Percentiles rank a stretch among this genome's conserved stretches.
phyloP scores from a whole-genome alignment of 2,797 vertebrate genomes.

The Neosilurus hyrtlii region DNA sequence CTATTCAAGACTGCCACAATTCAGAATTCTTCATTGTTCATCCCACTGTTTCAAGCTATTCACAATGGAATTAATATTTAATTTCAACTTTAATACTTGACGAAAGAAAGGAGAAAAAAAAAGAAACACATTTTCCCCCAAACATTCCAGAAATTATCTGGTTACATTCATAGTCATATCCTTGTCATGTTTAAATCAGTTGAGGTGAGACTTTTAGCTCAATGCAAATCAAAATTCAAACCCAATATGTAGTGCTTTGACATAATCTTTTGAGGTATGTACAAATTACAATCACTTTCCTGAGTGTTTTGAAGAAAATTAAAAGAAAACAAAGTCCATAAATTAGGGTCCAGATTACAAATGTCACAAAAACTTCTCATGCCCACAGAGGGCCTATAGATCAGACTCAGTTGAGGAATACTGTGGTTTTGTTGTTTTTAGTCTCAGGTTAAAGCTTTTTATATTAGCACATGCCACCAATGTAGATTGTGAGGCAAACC shows the following conservation, averaged over 20 bases:
- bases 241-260: slow-evolving; percentile 89
- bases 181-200: slow-evolving; percentile 82
- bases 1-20: slow-evolving; percentile 36
- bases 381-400: slow-evolving; percentile 80
- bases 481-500: slow-evolving; percentile 95
- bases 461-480: slow-evolving; percentile 98
- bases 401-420: slow-evolving; percentile 93
- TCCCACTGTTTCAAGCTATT: slow-evolving; percentile 61
- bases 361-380: slow-evolving; percentile 78
- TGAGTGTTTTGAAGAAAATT: slow-evolving; percentile 86
- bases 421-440: slow-evolving; percentile 77
- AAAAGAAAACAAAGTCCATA: slow-evolving; percentile 84
- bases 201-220: slow-evolving; percentile 89
- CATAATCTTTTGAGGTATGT: slow-evolving; percentile 96
- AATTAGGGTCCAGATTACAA: slow-evolving; percentile 88
- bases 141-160: slow-evolving; percentile 79
- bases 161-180: slow-evolving; percentile 93
- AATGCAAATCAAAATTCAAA: slow-evolving; percentile 86
- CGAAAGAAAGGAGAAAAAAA: slow-evolving; percentile 59
- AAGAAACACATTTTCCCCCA: slow-evolving; percentile 67
- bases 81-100: slow-evolving; percentile 59
- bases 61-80: slow-evolving; percentile 63
- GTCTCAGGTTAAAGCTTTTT: slow-evolving; percentile 98
- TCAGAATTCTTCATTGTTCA: slow-evolving; percentile 47
- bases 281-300: slow-evolving; percentile 97